phyloP scores from a whole-genome alignment of 53 echinoderm and acorn worm genomes.

The Patiria pectinifera region DNA sequence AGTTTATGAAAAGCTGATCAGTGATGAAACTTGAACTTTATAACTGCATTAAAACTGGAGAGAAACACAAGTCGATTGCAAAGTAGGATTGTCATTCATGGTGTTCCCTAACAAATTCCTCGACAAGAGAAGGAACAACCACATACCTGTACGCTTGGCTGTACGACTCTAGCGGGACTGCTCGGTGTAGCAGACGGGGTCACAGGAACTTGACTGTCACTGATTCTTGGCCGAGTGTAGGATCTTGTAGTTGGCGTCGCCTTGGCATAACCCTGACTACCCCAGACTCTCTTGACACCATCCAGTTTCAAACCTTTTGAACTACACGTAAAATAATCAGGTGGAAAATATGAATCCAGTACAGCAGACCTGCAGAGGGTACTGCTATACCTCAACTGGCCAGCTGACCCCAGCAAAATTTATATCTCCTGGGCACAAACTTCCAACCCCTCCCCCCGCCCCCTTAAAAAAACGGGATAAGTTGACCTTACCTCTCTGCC shows the following conservation, averaged over 20 bases:
- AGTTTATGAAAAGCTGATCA: background rate
- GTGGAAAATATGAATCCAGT: background rate
- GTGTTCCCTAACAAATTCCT: background rate
- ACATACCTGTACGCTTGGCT: constrained; percentile 44
- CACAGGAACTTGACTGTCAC: background rate
- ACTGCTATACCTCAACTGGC: background rate
- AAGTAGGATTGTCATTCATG: no score
- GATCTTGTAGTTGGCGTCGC: constrained; percentile 2
- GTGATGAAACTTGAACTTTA: no score
- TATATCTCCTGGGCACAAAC: no score
- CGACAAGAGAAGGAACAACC: background rate
- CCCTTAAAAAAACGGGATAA: background rate
- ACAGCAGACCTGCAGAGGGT: background rate
- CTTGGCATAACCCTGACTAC: constrained; percentile 79
- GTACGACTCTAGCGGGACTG: constrained; percentile 24
- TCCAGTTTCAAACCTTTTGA: constrained; percentile 68
- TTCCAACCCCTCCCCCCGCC: no score
- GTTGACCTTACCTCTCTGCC: constrained; percentile 45
- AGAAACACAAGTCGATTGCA: no score
- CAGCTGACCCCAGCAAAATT: no score
- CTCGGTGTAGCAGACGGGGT: constrained; percentile 26
- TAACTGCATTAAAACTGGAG: no score
- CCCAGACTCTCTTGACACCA: constrained; percentile 92
- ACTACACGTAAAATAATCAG: constrained; percentile 44
- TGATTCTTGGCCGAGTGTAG: background rate